Base-by-base conservation (phyloP, 2,888 invertebrate species). In the Entomobrya proxima region DNA sequence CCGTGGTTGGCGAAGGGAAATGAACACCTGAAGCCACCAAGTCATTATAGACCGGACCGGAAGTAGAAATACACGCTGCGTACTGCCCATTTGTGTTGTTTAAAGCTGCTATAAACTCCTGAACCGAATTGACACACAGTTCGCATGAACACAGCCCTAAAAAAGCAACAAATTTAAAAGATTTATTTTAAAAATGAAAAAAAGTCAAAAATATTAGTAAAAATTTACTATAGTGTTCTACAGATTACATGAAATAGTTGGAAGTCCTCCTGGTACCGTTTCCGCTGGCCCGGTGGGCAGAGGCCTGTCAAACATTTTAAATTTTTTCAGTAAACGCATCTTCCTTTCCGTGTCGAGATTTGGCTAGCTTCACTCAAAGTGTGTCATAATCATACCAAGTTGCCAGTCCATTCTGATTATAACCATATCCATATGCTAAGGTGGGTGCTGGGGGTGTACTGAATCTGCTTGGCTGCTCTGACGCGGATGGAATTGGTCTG, bases 191-290 rank as follows among this genome's bases (percentile, higher is more conserved):
- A n/a, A n/a, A n/a, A n/a, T n/a, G n/a, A 30, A 52, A 32, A 50
- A 32, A 11, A 75, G 2, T n/a, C n/a, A 32, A 21, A 7, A 15
- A 1, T n/a, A 27, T 32, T 18, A 74, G 15, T 7, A 7, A 72
- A 27, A 11, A 72, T 15, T 15, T 11, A 50, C 18, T 15, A 27
- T 74, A 74, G 4, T 32, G 27, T 58, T 18, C 21, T 69, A 13
- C 7, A 13, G 21, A 9, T 30, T 69, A 80, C 80, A 80, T 21
- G 80, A 80, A 80, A 80, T 55, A 7, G 80, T 69, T 69, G 80
- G 80, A 5, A 69, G 24, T 7, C 27, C 35, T 37, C 37, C 35
- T 69, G 69, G 40, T 32, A 50, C 32, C 30, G n/a, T 32, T 6
- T 37, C 75, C n/a, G 11, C 18, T n/a, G 3, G 47, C 47, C 30